phyloP scores from a whole-genome alignment of 2,797 vertebrate species.

The Tamandua tetradactyla region DNA sequence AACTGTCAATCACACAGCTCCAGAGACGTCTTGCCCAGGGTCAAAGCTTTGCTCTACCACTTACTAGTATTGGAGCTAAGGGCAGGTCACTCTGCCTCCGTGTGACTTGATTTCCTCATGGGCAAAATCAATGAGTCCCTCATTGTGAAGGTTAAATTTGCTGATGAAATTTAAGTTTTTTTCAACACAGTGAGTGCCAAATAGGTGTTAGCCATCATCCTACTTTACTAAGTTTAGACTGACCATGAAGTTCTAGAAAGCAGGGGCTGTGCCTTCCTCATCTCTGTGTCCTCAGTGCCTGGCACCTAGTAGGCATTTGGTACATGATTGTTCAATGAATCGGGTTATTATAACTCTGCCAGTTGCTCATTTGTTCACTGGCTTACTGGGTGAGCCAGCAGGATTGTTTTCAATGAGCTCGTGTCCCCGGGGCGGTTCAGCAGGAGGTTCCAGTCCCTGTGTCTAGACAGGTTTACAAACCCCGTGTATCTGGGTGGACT shows the following conservation, averaged over 20 bases:
- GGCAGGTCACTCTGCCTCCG: not conserved
- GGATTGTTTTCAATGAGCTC: constrained; percentile 26
- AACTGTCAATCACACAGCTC: not conserved
- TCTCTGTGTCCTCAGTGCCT: not conserved
- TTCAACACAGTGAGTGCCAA: not conserved
- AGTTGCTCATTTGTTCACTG: not conserved
- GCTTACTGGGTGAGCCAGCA: not conserved
- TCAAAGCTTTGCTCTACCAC: not conserved
- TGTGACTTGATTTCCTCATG: not conserved
- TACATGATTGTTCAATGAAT: not conserved
- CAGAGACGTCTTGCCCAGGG: not conserved
- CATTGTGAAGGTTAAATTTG: not conserved
- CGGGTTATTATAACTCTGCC: not conserved
- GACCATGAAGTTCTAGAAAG: not conserved
- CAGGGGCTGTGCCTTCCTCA: not conserved
- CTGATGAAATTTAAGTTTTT: not conserved
- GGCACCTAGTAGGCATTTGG: not conserved
- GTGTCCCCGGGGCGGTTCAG: not conserved
- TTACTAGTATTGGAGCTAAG: not conserved
- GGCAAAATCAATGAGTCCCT: not conserved
- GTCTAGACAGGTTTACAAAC: constrained; percentile 49
- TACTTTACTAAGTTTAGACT: not conserved
- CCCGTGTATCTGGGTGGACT: constrained; percentile 18
- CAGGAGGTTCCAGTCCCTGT: not conserved
- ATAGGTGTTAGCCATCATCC: not conserved